Evolutionary conservation across 2,113 vertebrate species (phyloP), one percentile per base, ranked within the genome.

Genomic region (Mastomys natalensis): DNA sequence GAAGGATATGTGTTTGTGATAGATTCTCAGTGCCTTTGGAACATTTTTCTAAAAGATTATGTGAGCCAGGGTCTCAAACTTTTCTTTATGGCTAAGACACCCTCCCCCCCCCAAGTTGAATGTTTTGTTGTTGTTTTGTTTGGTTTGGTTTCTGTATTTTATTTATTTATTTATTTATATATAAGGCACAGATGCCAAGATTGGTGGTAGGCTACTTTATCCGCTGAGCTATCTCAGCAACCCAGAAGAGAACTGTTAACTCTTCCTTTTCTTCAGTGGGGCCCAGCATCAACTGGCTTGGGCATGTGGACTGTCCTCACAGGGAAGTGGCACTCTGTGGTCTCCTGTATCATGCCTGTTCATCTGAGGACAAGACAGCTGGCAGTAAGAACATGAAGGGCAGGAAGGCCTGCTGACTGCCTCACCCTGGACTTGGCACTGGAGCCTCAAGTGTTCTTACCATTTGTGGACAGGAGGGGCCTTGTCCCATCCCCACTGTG

Each of bases 371-470:
- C 48, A 88, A 29, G 48, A 31, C 40, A n/a, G 24, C 58, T 13
- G 16, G 11, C 7, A 15, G 2, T 7, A 62, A 48, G 7, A 26
- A 22, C 12, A 51, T 2, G 2, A 12, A 29, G 60, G 17, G 40
- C 31, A 48, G 24, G 76, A 45, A 15, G 11, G 5, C 34, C 53
- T 3, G 9, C 4, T 24, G 45, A 31, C 45, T 43, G 13, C 10
- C 21, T 17, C 19, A 43, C 34, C 29, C 48, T 12, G 6, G 34
- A 1, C 2, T 77, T 17, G 2, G 15, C 55, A 6, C n/a, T 16
- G 6, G 26, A 58, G 26, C 13, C 76, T 37, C 0, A 0, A 43
- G 26, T 10, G 29, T 5, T 37, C 2, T 64, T 55, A 34, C 43
- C 0, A 7, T 7, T 64, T 51, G 45, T 53, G 34, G 3, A 24